Percentiles rank a stretch among this genome's conserved stretches.
phyloP scores from a whole-genome alignment of 2,113 vertebrate genomes.

The Zosterops borbonicus region DNA sequence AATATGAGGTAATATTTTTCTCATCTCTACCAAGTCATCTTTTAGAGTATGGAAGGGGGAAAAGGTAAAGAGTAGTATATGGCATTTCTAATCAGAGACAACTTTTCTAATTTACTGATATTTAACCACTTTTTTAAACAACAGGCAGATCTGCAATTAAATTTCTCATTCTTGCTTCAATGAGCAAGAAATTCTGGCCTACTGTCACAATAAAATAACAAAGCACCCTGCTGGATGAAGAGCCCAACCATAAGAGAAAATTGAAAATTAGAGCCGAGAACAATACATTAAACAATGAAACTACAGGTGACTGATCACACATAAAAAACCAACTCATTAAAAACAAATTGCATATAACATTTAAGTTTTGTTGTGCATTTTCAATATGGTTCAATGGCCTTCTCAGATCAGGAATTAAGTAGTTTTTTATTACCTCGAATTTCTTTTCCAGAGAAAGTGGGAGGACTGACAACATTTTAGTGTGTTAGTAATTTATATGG shows the following conservation, averaged over 20 bases:
- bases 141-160: neutral
- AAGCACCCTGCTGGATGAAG: neutral
- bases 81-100: neutral
- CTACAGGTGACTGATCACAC: neutral
- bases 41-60: neutral
- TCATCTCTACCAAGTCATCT: neutral
- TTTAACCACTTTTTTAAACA: neutral
- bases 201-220: neutral
- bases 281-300: neutral
- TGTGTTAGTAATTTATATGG: neutral
- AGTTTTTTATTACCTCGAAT: neutral
- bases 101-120: neutral
- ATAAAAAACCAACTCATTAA: neutral
- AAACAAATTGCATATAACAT: neutral
- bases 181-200: neutral
- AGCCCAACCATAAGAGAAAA: neutral
- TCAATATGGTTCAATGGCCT: neutral
- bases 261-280: neutral
- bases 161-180: neutral
- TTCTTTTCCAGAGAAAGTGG: neutral
- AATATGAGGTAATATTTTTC: neutral
- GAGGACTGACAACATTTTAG: neutral
- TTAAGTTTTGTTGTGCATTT: neutral
- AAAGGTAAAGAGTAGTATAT: neutral
- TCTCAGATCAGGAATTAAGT: neutral